A percentile compares a stretch with the other conserved stretches of the same genome.
phyloP scores from a whole-genome alignment of 2,113 vertebrate genomes.

The Periophthalmodon schlosseri region DNA sequence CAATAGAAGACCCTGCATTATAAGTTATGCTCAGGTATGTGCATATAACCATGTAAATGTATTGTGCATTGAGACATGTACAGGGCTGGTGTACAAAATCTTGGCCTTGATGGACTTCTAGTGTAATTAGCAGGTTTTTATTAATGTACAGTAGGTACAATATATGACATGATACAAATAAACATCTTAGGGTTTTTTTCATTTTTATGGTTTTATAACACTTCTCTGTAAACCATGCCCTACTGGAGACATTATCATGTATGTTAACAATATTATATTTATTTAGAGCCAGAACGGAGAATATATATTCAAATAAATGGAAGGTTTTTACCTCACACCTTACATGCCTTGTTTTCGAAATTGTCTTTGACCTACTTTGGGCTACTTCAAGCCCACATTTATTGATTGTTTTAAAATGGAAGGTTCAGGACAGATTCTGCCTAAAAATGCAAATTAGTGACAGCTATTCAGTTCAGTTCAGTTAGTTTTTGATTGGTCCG shows the following conservation, averaged over 20 bases:
- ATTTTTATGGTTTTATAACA: conserved; percentile 61
- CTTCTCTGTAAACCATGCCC: conserved; percentile 30
- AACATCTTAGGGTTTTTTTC: conserved; percentile 64
- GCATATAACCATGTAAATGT: conserved; percentile 81
- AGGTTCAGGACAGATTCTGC: conserved; percentile 11
- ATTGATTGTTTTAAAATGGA: conserved; percentile 7
- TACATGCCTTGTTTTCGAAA: conserved; percentile 28
- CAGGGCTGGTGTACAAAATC: conserved; percentile 67
- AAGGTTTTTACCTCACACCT: conserved; percentile 35
- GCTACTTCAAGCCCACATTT: conserved; percentile 6
- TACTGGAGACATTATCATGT: conserved; percentile 36
- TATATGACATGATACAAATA: conserved; percentile 74
- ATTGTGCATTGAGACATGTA: conserved; percentile 74
- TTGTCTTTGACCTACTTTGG: conserved; percentile 1
- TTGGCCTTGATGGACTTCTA: conserved; percentile 70
- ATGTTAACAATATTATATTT: conserved; percentile 51
- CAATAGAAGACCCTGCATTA: conserved; percentile 68
- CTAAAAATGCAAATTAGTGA: conserved; percentile 1
- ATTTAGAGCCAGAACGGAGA: conserved; percentile 46
- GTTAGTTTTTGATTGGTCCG: not conserved
- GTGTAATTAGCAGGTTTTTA: conserved; percentile 77
- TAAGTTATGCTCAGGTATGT: conserved; percentile 84
- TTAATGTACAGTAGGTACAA: conserved; percentile 70
- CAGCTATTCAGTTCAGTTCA: not conserved
- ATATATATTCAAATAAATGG: conserved; percentile 58